Evolutionary conservation across 2,797 vertebrate species (phyloP), one percentile per base, ranked within the genome.

Genomic region (Clarias platycephalus): DNA sequence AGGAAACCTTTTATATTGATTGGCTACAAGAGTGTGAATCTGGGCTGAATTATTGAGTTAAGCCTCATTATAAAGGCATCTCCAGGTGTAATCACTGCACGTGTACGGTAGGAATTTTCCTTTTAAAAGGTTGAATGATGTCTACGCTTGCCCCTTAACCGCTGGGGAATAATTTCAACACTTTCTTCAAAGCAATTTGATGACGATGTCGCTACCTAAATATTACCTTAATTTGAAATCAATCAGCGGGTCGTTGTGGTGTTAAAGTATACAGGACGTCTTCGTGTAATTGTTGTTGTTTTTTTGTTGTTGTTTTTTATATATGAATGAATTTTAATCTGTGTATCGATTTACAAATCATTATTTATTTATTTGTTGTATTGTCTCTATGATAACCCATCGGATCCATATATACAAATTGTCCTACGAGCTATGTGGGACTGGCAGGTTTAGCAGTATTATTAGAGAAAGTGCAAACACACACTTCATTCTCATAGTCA

Each of bases 401-500:
- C n/a, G n/a, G n/a, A n/a, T 75, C 10, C 4, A 31, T 20, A 58
- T 60, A 37, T 77, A 6, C 20, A 24, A 24, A 24, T 37, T 24
- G 7, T 58, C 16, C 53, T 8, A 5, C 53, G 18, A 76, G 75
- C 12, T 40, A 26, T 28, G 40, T 67, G 16, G 18, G 7, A 64
- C 34, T 34, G 71, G 20, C 71, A 64, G 57, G 31, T 83, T 53
- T 13, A 53, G 49, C n/a, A 9, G 37, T 64, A 28, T 22, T 58
- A 10, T 40, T 66, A 1, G 58, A 72, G 66, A 72, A 83, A 80
- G 22, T 83, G 44, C 31, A 72, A 57, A 28, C 24, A 0, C 31
- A 10, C 72, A 28, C 75, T 68, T 44, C 40, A 9, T 76, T 55
- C 71, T 82, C 44, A 68, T 82, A 63, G 24, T 22, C 88, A 71